Base-by-base conservation (phyloP, 1,140 invertebrate genomes). In the Bilobella aurantiaca region DNA sequence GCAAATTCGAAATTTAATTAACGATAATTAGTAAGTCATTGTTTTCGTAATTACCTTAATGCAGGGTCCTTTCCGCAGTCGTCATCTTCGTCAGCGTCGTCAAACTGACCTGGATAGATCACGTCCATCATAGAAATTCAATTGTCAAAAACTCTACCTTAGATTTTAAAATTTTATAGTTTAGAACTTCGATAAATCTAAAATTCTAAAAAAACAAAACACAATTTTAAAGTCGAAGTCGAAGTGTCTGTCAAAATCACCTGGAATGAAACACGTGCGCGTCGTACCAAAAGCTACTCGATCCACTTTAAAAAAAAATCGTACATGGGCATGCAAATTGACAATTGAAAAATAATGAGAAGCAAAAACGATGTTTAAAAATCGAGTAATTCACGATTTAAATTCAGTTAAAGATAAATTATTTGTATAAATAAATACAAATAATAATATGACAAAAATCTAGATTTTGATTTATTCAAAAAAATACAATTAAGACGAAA, bases 91-190 rank as follows among this genome's bases (percentile, higher is more conserved):
- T 68, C 66, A n/a, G 57, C 66, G 60, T 71, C 69, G 27, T 71
- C 69, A 64, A 71, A 71, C 29, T 71, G 69, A 1, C 66, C 66
- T 68, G n/a, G 37, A 62, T 28, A 31, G 27, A 21, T 28, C 60
- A 1, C 27, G 63, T 12, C 5, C 28, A 2, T 37, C 65, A 18
- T 42, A 42, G n/a, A n/a, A n/a, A n/a, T n/a, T n/a, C n/a, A n/a
- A n/a, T n/a, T n/a, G 34, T 42, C 18, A 12, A 42, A 42, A 12
- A 42, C 34, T 42, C 34, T 42, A 42, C 18, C 34, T 18, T 42
- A 42, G 18, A 12, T 18, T 42, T 12, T 42, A 12, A 42, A 42
- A 42, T 42, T 42, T 8, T 12, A 8, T 42, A 42, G 18, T 42
- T 42, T 42, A 12, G 8, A 18, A 42, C 34, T 8, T 42, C n/a